phyloP scores from a whole-genome alignment of 2,888 invertebrate species.

The Exocentrus adspersus region DNA sequence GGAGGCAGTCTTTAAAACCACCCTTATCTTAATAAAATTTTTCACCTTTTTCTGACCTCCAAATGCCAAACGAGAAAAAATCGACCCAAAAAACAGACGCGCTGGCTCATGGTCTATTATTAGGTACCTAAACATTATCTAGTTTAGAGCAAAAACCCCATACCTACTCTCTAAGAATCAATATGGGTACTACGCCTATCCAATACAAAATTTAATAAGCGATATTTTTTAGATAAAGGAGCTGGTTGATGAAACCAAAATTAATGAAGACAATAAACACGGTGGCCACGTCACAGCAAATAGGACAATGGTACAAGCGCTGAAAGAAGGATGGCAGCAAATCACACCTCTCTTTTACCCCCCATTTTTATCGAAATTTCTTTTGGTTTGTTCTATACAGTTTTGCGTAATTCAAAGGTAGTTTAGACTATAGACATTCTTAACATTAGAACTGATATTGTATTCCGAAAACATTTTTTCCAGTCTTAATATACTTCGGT shows the following conservation, averaged over 20 bases:
- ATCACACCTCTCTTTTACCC: constrained; percentile 71
- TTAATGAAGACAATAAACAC: constrained; percentile 34
- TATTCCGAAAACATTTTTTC: constrained; percentile 23
- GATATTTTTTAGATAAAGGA: constrained; percentile 16
- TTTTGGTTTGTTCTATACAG: constrained; percentile 69
- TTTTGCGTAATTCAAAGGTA: constrained; percentile 75
- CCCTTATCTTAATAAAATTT: no score
- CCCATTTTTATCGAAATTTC: constrained; percentile 69
- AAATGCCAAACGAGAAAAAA: no score
- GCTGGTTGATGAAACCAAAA: constrained; percentile 53
- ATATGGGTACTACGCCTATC: no score
- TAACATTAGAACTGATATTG: background rate
- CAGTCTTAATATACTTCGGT: constrained; percentile 76
- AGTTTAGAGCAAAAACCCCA: no score
- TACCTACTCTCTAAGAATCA: no score
- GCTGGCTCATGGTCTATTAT: no score
- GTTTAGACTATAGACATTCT: background rate
- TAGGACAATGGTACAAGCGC: constrained; percentile 60
- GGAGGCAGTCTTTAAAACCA: no score
- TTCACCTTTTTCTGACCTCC: no score
- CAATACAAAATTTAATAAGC: no score
- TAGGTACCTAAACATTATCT: no score
- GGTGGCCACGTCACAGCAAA: constrained; percentile 54
- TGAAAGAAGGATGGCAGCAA: constrained; percentile 71
- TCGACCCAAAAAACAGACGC: no score